Evolutionary conservation across 1,140 invertebrate species (phyloP).

Genomic region (Pogonognathellus flavescens): DNA sequence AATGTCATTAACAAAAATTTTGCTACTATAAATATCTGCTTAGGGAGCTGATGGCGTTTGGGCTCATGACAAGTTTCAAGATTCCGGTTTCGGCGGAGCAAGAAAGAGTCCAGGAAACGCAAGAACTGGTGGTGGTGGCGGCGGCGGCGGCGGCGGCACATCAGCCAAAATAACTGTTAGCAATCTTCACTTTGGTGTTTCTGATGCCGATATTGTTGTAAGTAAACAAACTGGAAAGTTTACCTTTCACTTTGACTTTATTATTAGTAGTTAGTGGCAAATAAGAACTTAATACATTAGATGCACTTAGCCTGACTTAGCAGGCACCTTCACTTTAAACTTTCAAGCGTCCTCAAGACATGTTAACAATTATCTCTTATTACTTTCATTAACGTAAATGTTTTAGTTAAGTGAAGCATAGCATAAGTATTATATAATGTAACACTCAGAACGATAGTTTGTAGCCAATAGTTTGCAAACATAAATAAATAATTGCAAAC

Average conservation of each 20-base stretch:
- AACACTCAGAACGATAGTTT: too few relatives aligned
- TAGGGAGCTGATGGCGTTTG: constrained; percentile 65
- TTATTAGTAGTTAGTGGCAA: too few relatives aligned
- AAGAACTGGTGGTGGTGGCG: constrained; percentile 11
- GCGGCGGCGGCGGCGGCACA: neutral
- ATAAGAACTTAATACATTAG: too few relatives aligned
- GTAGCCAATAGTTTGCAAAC: too few relatives aligned
- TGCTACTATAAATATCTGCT: neutral
- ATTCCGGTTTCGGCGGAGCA: constrained; percentile 56
- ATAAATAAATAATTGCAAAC: too few relatives aligned
- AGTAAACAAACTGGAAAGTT: neutral
- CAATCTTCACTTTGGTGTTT: constrained; percentile 66
- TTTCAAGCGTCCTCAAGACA: too few relatives aligned
- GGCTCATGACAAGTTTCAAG: constrained; percentile 67
- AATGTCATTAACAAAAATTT: neutral
- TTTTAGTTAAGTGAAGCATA: too few relatives aligned
- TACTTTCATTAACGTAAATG: too few relatives aligned
- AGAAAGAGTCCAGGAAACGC: constrained; percentile 2
- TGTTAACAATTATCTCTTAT: too few relatives aligned
- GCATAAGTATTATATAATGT: too few relatives aligned
- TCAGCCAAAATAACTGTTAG: constrained; percentile 63
- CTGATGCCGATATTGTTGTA: constrained; percentile 67
- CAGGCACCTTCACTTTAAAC: too few relatives aligned
- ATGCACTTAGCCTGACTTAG: too few relatives aligned
- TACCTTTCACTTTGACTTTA: neutral